Evolutionary conservation across 2,797 vertebrate species (phyloP).

Genomic region (Nannoperca obscura): DNA sequence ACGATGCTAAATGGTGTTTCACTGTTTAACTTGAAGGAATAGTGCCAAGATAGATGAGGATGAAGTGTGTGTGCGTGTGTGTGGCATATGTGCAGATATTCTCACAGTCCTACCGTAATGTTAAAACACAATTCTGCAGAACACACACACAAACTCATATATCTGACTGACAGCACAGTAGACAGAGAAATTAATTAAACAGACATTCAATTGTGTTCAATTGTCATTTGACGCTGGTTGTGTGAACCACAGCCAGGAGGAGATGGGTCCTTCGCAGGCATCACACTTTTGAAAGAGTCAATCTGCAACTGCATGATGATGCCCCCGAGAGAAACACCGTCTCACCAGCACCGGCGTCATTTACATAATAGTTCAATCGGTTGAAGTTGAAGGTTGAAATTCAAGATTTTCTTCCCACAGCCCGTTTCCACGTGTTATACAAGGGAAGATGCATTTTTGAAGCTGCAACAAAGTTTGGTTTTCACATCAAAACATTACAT

Average conservation of each 20-base stretch:
- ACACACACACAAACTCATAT: not conserved
- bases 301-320: slow-evolving; percentile 34
- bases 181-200: not conserved
- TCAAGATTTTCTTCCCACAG: not conserved
- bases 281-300: slow-evolving; percentile 30
- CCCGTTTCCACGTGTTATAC: not conserved
- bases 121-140: not conserved
- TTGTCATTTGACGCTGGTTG: slow-evolving; percentile 1
- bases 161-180: not conserved
- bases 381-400: slow-evolving; percentile 4
- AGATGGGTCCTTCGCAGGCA: slow-evolving; percentile 13
- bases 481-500: not conserved
- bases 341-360: slow-evolving; percentile 32
- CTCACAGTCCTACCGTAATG: not conserved
- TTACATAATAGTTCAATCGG: slow-evolving; percentile 39
- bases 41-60: not conserved
- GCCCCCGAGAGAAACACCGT: slow-evolving; percentile 29
- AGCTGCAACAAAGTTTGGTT: not conserved
- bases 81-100: not conserved
- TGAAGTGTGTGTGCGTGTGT: not conserved
- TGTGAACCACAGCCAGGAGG: slow-evolving; percentile 32
- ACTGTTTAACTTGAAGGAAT: slow-evolving; percentile 33
- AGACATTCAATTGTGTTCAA: slow-evolving; percentile 23
- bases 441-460: not conserved
- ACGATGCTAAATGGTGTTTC: slow-evolving; percentile 55